Base-by-base conservation (phyloP, 35 echinoderm and acorn worm genomes). In the Ophiothrix spiculata region DNA sequence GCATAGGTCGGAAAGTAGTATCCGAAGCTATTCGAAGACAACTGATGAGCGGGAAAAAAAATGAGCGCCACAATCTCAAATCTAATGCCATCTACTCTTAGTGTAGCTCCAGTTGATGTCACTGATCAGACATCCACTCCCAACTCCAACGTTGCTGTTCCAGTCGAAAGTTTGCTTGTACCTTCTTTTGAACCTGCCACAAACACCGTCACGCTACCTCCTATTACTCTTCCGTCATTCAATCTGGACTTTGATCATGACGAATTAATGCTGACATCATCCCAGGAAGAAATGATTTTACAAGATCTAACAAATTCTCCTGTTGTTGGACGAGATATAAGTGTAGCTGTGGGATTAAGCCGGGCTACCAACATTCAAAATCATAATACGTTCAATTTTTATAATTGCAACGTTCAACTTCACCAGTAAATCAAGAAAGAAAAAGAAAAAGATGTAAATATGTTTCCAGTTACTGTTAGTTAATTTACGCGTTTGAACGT, bases 11-110 rank as follows among this genome's bases (percentile, higher is more conserved):
- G 87, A 76, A 39, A 60, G 36, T 35, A 82, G 56, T 31, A 64
- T 89, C 37, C 64, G 34, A 25, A 80, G 64, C 56, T 89, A 89
- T 60, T 82, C 79, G 25, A 81, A 75, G 29, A 88, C 78, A 1
- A 73, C 78, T 78, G 87, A 81, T 15, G 56, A 80, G 25, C 63
- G 37, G 41, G 75, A 88, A 75, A 33, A 25, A 37, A 56, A 74
- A 88, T 38, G 78, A 75, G 87, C 35, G 11, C 37, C 21, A 45
- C 40, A n/a, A 38, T 81, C 37, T 81, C 79, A 81, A 69, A 69
- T 10, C 29, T 69, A 28, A 69, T 69, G 60, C 60, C 60, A 69
- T 69, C 60, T 12, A 25, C 60, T n/a, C 17, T 15, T 25, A 28
- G 17, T 69, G 60, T 15, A 69, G 8, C 60, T 10, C 8, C 60